A percentile compares a stretch with the other conserved stretches of the same genome.
These are phyloP conservation scores for Aethes cnicana DNA, from an alignment of 2,888 invertebrate species.

Conservation along the genomic window DNA sequence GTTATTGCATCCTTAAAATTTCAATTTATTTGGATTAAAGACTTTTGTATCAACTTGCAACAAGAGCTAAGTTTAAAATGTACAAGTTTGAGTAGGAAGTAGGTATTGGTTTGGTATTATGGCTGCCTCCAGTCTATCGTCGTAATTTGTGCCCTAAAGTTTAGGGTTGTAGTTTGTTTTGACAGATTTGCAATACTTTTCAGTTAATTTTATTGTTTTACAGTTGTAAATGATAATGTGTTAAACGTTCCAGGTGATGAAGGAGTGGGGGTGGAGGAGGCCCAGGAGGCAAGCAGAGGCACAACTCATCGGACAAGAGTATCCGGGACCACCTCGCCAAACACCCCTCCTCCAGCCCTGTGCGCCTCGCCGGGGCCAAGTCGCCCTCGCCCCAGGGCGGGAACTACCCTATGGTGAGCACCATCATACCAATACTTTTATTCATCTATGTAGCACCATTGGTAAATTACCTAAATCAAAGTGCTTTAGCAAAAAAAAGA, in stretches of 20 bases:
- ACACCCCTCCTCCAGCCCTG: constrained; percentile 91
- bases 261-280: constrained; percentile 83
- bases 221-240: constrained; percentile 1
- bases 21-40: too few species aligned
- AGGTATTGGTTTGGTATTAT: too few species aligned
- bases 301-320: constrained; percentile 87
- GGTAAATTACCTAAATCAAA: neutral
- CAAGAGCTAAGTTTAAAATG: too few species aligned
- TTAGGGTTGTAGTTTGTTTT: too few species aligned
- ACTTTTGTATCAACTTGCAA: too few species aligned
- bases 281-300: constrained; percentile 75
- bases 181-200: too few species aligned
- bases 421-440: neutral
- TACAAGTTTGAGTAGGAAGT: too few species aligned
- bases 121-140: too few species aligned
- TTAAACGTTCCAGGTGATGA: constrained; percentile 64
- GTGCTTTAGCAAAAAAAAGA: neutral
- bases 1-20: too few species aligned
- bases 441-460: neutral
- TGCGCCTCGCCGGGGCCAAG: constrained; percentile 90
- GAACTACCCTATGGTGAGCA: constrained; percentile 90
- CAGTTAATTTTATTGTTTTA: neutral
- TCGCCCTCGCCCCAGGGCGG: constrained; percentile 91
- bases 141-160: too few species aligned
- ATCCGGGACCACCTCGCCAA: constrained; percentile 95